Conservation (phyloP, 2,113 vertebrate species). For the Corapipo altera region DNA sequence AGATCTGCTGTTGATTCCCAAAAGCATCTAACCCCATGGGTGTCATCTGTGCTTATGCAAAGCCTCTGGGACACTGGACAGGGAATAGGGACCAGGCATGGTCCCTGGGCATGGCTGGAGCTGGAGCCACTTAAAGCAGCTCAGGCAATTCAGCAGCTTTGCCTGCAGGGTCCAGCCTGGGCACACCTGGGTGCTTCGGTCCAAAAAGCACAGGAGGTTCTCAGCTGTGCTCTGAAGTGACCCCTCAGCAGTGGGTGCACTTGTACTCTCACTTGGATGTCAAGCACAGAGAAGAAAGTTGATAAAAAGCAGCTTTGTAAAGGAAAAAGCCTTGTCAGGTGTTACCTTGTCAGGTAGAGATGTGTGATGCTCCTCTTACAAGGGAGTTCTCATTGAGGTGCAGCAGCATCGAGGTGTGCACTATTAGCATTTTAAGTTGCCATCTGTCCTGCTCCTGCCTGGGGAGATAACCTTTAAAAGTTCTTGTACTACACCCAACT, state of each 20-base stretch:
- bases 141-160: not conserved
- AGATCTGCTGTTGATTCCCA: not conserved
- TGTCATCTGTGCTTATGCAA: not conserved
- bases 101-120: not conserved
- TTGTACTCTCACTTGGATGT: not conserved
- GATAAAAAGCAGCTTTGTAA: not conserved
- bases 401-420: not conserved
- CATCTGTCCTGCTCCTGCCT: not conserved
- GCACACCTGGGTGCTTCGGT: accelerated
- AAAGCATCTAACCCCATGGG: not conserved
- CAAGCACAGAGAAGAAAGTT: not conserved
- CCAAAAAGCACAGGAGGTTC: not conserved
- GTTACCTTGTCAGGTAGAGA: not conserved
- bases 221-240: not conserved
- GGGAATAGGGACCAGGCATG: not conserved
- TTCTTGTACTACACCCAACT: not conserved
- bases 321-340: not conserved
- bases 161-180: not conserved
- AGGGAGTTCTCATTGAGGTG: not conserved
- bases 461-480: not conserved
- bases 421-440: not conserved
- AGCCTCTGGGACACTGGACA: not conserved
- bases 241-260: not conserved
- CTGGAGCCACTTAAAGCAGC: not conserved
- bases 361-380: not conserved